Base-by-base conservation (phyloP, 2,113 vertebrate species). In the Pomatorhinus ruficollis region DNA sequence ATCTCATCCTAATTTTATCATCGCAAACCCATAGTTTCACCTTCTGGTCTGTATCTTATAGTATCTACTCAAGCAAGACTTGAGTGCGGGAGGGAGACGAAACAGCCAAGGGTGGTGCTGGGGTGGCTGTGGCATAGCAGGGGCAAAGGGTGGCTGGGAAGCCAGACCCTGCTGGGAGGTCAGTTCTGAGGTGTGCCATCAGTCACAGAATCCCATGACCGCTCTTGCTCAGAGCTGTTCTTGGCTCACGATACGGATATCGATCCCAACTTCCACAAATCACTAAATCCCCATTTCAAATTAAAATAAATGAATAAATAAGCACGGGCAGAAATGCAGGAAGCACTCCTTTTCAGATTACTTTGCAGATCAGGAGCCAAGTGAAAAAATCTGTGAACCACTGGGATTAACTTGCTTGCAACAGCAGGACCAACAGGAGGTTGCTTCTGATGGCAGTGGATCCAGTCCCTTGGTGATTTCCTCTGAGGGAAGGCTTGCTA, bases 261-360 rank as follows among this genome's bases (percentile, higher is more conserved):
- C 0, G 65, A 95, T 96, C 64, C 23, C 0, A 11, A 75, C 69
- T 93, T 74, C 52, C 88, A 96, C 1, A 1, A 81, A 95, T 86
- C 18, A 3, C 80, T 96, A 93, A 94, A 90, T 79, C 65, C 65
- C 77, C 83, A n/a, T 79, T 92, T 81, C 86, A 92, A 92, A 91
- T 95, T 94, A 93, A 96, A 96, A 89, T 80, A 74, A 90, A 71
- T 72, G 75, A 93, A 91, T 93, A 96, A 95, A 93, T 75, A 94
- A 87, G 68, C 70, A 68, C 15, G 49, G 72, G 27, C 3, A 7
- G 90, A 86, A 95, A 83, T 65, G 50, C 57, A 89, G 69, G 69
- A 81, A 82, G 60, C 60, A 71, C 52, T 57, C 65, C 30, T 49
- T 92, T 94, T 87, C 61, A 49, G 68, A 87, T 83, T 93, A 69